Base-by-base conservation (phyloP, 2,888 invertebrate species). In the Thalpophila matura region DNA sequence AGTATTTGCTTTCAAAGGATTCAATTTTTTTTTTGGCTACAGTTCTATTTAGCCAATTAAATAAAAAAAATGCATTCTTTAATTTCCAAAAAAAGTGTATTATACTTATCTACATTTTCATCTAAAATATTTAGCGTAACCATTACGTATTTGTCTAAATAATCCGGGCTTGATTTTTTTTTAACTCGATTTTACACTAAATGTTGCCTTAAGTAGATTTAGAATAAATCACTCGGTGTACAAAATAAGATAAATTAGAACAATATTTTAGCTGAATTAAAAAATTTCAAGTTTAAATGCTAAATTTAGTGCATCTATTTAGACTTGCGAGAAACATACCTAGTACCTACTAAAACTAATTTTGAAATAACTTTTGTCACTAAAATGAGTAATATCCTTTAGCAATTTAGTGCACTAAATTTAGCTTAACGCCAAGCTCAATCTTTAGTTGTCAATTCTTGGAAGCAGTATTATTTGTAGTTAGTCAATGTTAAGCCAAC, bases 141-240 rank as follows among this genome's bases (percentile, higher is more conserved):
- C 5, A 4, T 24, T 3, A 24, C 24, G 1, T 2, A 14, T 33
- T 29, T 51, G n/a, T n/a, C n/a, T n/a, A n/a, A n/a, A n/a, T n/a
- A n/a, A n/a, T n/a, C n/a, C n/a, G n/a, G n/a, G n/a, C n/a, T n/a
- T n/a, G n/a, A n/a, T n/a, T n/a, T n/a, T n/a, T n/a, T n/a, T 18
- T 14, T 29, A 22, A 49, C 29, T 31, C 29, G 24, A 56, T 43
- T 26, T 18, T 26, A 12, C 5, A 31, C 3, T 55, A 35, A 69
- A 35, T 22, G 49, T 61, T 61, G 67, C 67, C 70, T 69, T 68
- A 71, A 57, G 24, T 68, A 63, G 46, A 5, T 4, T 7, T 38
- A 68, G 37, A 6, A 40, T 35, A 29, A 14, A 33, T 27, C 22
- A 55, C 10, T 14, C 14, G 40, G 18, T 63, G 27, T 46, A 65